Evolutionary conservation across 2,888 invertebrate genomes (phyloP), one percentile per base, ranked within the genome.

Genomic region (Hypomecis punctinalis): DNA sequence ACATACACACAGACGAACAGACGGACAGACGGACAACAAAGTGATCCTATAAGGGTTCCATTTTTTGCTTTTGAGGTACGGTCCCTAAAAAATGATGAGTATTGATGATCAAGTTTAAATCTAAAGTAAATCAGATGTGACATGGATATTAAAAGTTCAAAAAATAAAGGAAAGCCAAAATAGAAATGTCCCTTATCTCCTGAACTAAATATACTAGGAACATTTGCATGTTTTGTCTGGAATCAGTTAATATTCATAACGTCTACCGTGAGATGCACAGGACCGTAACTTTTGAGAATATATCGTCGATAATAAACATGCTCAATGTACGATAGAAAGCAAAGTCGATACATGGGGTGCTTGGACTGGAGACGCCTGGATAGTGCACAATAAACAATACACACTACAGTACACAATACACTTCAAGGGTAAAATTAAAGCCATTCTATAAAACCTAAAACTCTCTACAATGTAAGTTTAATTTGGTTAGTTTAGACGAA

Each of bases 241-340:
- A 63, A 62, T 52, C 61, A 54, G 65, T 68, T 71, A 63, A 66
- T 67, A 71, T 69, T 68, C 67, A 61, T 67, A 70, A 47, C 65
- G 60, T 61, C 45, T 58, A 66, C 66, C 61, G 67, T 67, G 67
- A 69, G 65, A 67, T 68, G 46, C 62, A 60, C 68, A 69, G 59
- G 36, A 69, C 66, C 73, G 69, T 72, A 69, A 74, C 70, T 76
- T 71, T 70, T 65, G 70, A 68, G 69, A 75, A 76, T 76, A 71
- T 72, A 78, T 69, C 49, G 69, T 53, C 59, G 70, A 68, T 76
- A 75, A 73, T 79, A 78, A 79, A 79, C 74, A 78, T 74, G 75
- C 73, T 76, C 75, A 76, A 78, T 74, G 72, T 74, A 76, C 73
- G 76, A 74, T 74, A 74, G 73, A 74, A 70, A 72, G 71, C 70